phyloP scores from a whole-genome alignment of 2,797 vertebrate genomes.

The Squalus acanthias region DNA sequence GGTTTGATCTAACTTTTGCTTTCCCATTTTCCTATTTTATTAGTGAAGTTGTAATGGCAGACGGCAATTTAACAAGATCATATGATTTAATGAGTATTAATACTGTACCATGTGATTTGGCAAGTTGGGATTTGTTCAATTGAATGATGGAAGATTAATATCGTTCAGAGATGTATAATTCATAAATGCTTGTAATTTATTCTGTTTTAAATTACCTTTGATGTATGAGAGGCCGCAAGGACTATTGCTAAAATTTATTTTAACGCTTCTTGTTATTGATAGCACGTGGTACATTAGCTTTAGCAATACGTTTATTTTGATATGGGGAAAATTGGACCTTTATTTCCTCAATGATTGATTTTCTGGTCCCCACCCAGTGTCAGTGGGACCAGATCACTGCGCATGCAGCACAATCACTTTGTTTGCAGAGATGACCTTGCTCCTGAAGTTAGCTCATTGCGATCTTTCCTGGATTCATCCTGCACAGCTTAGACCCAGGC shows the following conservation, averaged over 20 bases:
- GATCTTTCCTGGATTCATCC: too few species aligned
- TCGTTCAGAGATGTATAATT: neutral
- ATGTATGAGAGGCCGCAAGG: neutral
- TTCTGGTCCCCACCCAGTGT: too few species aligned
- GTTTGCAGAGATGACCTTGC: too few species aligned
- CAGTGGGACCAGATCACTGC: too few species aligned
- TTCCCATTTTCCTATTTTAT: neutral
- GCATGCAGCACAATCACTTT: too few species aligned
- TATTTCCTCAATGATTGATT: too few species aligned
- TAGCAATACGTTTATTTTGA: neutral
- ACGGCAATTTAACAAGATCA: constrained; percentile 1
- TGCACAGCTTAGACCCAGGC: too few species aligned
- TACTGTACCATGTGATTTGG: neutral
- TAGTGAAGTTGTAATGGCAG: neutral
- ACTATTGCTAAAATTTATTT: neutral
- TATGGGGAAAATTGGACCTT: too few species aligned
- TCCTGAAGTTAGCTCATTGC: too few species aligned
- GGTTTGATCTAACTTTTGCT: neutral
- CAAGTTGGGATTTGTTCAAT: neutral
- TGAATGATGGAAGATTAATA: neutral
- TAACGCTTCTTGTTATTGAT: neutral
- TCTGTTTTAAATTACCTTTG: neutral
- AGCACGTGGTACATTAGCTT: neutral
- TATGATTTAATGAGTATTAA: neutral
- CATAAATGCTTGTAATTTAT: neutral